A percentile compares a stretch with the other conserved stretches of the same genome.
Evolutionary conservation across 1,140 invertebrate species (phyloP).

Genomic region (Lasaia peninsularis): DNA sequence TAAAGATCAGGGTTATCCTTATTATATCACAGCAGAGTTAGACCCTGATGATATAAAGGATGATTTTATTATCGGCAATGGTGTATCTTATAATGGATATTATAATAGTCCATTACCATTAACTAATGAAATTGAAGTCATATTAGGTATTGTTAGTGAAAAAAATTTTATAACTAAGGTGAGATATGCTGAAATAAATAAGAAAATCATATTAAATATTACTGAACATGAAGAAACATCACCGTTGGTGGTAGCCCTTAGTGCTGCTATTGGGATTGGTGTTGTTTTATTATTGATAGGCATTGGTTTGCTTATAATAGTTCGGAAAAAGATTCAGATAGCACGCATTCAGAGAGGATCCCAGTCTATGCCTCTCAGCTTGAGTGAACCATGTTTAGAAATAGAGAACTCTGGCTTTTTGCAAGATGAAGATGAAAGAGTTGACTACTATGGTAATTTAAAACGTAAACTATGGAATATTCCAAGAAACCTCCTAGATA

Average conservation of each 20-base stretch:
- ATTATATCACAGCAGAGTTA: constrained; percentile 90
- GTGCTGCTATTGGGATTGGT: constrained; percentile 69
- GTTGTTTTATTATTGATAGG: constrained; percentile 66
- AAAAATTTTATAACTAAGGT: constrained; percentile 81
- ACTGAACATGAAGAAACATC: constrained; percentile 64
- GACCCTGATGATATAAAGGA: constrained; percentile 77
- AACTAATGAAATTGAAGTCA: constrained; percentile 82
- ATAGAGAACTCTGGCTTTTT: constrained; percentile 84
- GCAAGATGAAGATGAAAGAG: constrained; percentile 83
- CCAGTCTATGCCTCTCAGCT: constrained; percentile 70
- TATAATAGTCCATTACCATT: constrained; percentile 87
- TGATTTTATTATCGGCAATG: constrained; percentile 88
- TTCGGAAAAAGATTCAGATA: constrained; percentile 56
- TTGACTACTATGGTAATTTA: constrained; percentile 85
- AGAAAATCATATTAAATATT: constrained; percentile 66
- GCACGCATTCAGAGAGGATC: constrained; percentile 59
- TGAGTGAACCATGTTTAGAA: constrained; percentile 74
- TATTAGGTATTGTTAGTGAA: constrained; percentile 84
- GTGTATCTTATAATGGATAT: constrained; percentile 84
- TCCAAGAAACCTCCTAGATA: constrained; percentile 82
- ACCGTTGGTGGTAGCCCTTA: constrained; percentile 66
- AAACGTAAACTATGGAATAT: constrained; percentile 86
- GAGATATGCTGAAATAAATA: constrained; percentile 81
- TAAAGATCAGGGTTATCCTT: constrained; percentile 80
- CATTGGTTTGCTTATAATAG: constrained; percentile 65